Evolutionary conservation across 2,113 vertebrate species (phyloP).

Genomic region (Sinocyclocheilus anophthalmus): DNA sequence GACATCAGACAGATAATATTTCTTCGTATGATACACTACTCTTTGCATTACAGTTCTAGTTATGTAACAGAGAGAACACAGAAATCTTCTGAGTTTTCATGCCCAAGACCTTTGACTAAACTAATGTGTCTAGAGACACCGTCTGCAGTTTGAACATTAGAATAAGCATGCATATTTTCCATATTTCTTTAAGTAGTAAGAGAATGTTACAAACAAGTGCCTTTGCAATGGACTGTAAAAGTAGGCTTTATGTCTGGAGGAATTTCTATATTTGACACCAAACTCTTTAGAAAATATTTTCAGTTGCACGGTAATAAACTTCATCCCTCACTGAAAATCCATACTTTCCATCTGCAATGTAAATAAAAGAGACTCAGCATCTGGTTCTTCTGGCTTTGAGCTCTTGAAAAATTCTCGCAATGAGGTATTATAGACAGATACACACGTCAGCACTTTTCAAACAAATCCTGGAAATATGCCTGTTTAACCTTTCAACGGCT

Average conservation of each 20-base stretch:
- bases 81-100: background rate
- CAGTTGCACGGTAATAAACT: background rate
- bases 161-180: slow-evolving; percentile 39
- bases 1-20: background rate
- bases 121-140: background rate
- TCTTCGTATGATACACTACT: background rate
- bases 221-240: background rate
- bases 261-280: background rate
- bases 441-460: slow-evolving; percentile 56
- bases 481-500: slow-evolving; percentile 59
- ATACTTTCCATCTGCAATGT: background rate
- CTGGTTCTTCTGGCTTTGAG: background rate
- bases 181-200: background rate
- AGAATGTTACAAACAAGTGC: background rate
- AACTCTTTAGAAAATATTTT: background rate
- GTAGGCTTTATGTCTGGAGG: background rate
- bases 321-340: background rate
- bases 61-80: background rate
- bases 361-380: background rate
- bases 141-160: background rate
- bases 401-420: background rate
- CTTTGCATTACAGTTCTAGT: background rate
- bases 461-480: slow-evolving; percentile 66
- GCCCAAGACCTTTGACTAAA: background rate
- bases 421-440: slow-evolving; percentile 23